Conservation (phyloP, 2,113 vertebrate genomes). For the Alligator sinensis region DNA sequence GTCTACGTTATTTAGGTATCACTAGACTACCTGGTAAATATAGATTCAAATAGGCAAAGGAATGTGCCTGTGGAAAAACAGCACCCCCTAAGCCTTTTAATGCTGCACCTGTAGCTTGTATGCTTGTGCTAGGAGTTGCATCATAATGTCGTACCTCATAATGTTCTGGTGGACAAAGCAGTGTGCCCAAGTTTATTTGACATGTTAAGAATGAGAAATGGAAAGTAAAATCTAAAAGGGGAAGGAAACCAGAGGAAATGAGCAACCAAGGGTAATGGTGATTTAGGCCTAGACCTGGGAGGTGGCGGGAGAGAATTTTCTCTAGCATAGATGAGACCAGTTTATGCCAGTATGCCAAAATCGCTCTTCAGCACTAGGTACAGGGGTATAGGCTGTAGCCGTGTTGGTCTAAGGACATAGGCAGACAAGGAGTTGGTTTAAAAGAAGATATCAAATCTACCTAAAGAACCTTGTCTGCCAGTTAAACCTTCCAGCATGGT, state of each 20-base stretch:
- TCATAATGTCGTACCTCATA: no score
- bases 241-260: not conserved
- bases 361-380: not conserved
- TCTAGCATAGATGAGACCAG: not conserved
- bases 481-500: not conserved
- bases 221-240: not conserved
- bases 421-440: no score
- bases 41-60: not conserved
- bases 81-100: not conserved
- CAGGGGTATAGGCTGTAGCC: no score
- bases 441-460: no score
- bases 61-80: not conserved
- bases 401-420: no score
- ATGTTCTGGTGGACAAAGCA: fast-evolving
- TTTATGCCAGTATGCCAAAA: not conserved
- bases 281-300: not conserved
- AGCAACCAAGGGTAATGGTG: not conserved
- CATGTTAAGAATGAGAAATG: not conserved
- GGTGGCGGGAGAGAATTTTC: not conserved
- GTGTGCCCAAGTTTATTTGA: not conserved
- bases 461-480: not conserved
- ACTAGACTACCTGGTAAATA: not conserved
- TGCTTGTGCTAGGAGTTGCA: not conserved
- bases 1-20: fast-evolving
- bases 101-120: not conserved